Conservation (phyloP, 2,113 vertebrate species). For the Cephalophus harveyi region DNA sequence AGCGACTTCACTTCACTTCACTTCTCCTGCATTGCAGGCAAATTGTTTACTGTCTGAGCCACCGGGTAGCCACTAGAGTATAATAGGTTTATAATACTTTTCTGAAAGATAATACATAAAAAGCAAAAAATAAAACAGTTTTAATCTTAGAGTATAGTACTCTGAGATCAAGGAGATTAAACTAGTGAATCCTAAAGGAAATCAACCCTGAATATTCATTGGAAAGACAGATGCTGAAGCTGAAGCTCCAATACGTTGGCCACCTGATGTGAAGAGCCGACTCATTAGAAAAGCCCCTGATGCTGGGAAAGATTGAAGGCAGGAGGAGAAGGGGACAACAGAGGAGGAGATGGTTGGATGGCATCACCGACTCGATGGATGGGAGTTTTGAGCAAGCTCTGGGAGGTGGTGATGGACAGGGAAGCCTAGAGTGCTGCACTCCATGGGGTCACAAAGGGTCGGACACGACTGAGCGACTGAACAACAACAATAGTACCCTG, state of each 20-base stretch:
- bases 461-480: background rate
- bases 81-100: too few species aligned
- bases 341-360: background rate
- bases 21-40: background rate
- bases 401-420: background rate
- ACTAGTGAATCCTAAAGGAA: too few species aligned
- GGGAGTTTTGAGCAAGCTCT: background rate
- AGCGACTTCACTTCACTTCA: too few species aligned
- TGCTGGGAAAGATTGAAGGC: background rate
- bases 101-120: too few species aligned
- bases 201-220: background rate
- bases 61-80: too few species aligned
- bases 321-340: background rate
- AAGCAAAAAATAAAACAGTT: too few species aligned
- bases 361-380: background rate
- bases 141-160: too few species aligned
- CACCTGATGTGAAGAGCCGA: background rate
- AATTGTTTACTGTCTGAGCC: background rate
- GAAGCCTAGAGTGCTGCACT: background rate
- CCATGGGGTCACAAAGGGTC: background rate
- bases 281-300: background rate
- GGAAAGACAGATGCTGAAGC: background rate
- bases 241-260: background rate
- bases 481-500: background rate
- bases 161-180: too few species aligned